These are phyloP conservation scores for Premnoplex brunnescens DNA, from an alignment of 2,797 vertebrate species.

Conservation along the genomic window DNA sequence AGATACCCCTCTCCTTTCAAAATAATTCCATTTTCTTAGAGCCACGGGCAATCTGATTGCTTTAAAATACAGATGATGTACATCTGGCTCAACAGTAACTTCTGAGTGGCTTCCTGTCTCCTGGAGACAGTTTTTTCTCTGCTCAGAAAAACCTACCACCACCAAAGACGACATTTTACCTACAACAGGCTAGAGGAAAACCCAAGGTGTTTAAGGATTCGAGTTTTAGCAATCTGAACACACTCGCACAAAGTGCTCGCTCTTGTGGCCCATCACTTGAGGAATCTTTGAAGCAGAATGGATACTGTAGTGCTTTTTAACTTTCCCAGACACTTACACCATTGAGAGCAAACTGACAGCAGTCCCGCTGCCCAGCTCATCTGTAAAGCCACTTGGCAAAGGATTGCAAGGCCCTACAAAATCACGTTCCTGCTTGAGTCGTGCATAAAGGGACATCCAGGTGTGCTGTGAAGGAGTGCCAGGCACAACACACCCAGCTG, in stretches of 20 bases:
- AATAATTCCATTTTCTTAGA: neutral
- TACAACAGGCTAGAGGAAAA: neutral
- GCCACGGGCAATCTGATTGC: neutral
- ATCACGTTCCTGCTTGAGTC: neutral
- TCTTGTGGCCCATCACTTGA: accelerated
- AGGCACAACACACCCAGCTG: conserved; percentile 28
- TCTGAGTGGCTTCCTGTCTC: neutral
- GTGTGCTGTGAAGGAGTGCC: conserved; percentile 20
- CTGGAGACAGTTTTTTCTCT: neutral
- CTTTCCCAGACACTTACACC: conserved; percentile 33
- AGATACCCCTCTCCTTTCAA: neutral
- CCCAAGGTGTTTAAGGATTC: neutral
- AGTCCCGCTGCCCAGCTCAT: conserved; percentile 18
- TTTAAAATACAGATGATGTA: neutral
- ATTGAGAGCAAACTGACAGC: conserved; percentile 14
- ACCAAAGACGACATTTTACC: neutral
- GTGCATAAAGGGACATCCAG: neutral
- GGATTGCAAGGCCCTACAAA: neutral
- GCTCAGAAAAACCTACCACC: neutral
- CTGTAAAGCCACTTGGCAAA: neutral
- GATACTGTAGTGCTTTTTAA: neutral
- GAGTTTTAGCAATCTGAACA: neutral
- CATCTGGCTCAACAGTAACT: neutral
- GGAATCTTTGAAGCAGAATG: neutral
- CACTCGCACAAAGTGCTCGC: accelerated